These are phyloP conservation scores for Pipa parva DNA, from an alignment of 2,113 vertebrate genomes.

Conservation along the genomic window DNA sequence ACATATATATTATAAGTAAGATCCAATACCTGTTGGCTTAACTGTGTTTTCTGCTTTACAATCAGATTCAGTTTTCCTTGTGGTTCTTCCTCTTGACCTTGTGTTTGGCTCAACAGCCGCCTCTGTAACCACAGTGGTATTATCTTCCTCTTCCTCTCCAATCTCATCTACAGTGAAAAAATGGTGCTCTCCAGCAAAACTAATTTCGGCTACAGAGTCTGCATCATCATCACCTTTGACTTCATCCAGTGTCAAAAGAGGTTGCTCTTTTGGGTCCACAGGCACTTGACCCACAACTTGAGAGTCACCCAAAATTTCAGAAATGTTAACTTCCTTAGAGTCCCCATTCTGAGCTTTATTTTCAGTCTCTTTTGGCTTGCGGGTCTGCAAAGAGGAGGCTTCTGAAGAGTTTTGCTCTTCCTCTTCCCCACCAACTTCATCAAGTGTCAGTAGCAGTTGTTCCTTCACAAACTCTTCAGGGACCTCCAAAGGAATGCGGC, in stretches of 20 bases:
- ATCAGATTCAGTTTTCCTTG: not conserved
- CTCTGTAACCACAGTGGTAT: not conserved
- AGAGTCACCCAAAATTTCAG: conserved; percentile 57
- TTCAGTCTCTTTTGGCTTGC: conserved; percentile 40
- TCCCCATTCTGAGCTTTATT: conserved; percentile 29
- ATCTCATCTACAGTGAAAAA: conserved; percentile 81
- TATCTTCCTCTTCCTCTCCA: conserved; percentile 67
- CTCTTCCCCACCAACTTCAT: conserved; percentile 64
- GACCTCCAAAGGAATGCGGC: conserved; percentile 39
- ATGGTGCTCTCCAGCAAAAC: conserved; percentile 65
- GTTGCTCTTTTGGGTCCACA: conserved; percentile 58
- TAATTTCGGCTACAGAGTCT: conserved; percentile 64
- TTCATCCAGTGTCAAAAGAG: conserved; percentile 63
- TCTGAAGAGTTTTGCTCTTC: conserved; percentile 60
- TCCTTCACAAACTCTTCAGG: conserved; percentile 54
- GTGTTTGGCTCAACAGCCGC: conserved; percentile 18
- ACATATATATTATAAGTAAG: too few relatives aligned
- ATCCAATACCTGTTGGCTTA: not conserved
- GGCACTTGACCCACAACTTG: conserved; percentile 61
- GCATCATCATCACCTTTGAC: conserved; percentile 62
- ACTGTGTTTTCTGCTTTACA: not conserved
- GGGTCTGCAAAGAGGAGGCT: conserved; percentile 14
- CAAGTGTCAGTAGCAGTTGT: conserved; percentile 61
- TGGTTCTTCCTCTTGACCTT: not conserved
- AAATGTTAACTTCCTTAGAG: conserved; percentile 45